Evolutionary conservation across 2,113 vertebrate species (phyloP).

Genomic region (Recurvirostra avosetta): DNA sequence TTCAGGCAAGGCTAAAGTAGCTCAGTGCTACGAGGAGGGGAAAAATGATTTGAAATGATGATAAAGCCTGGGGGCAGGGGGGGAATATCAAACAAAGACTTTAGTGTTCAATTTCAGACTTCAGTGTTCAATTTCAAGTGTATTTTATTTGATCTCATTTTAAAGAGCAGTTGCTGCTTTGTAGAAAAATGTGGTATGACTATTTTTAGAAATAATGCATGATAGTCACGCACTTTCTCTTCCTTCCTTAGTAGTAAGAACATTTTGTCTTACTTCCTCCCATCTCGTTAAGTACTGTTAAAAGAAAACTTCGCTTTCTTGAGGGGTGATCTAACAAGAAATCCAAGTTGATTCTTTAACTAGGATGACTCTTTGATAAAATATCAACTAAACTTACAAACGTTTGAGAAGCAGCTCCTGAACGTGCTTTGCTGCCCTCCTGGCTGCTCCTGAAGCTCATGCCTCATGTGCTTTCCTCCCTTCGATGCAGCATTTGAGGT

Average conservation of each 20-base stretch:
- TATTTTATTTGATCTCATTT: not conserved
- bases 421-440: not conserved
- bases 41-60: not conserved
- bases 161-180: not conserved
- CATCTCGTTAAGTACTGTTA: not conserved
- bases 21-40: not conserved
- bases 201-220: constrained; percentile 18
- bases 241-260: not conserved
- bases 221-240: not conserved
- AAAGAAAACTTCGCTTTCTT: not conserved
- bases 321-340: not conserved
- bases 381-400: not conserved
- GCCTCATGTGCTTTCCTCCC: rapidly evolving
- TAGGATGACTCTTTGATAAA: not conserved
- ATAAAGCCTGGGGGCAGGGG: not conserved
- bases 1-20: not conserved
- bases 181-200: not conserved
- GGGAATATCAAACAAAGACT: not conserved
- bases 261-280: not conserved
- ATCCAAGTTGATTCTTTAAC: not conserved
- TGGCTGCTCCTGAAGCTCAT: rapidly evolving
- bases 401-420: not conserved
- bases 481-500: rapidly evolving
- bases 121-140: not conserved
- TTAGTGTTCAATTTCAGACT: not conserved